Percentiles rank a stretch among this genome's conserved stretches.
Evolutionary conservation across 2,113 vertebrate species (phyloP).

Genomic region (Dipodomys ordii): DNA sequence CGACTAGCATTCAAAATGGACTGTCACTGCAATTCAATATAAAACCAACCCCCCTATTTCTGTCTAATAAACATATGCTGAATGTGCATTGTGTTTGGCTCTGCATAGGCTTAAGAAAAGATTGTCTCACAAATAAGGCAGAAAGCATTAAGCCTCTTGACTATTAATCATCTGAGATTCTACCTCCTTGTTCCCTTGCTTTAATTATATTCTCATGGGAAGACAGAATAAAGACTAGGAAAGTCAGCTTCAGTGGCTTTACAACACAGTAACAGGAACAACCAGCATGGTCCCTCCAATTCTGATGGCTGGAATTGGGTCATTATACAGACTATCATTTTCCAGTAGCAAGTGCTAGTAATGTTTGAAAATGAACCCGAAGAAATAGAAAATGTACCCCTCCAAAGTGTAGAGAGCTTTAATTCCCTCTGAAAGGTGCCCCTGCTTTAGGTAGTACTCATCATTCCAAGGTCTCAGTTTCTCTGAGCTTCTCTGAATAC

Average conservation of each 20-base stretch:
- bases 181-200: slow-evolving; percentile 15
- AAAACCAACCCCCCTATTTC: slow-evolving; percentile 37
- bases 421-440: neutral
- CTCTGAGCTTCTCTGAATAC: neutral
- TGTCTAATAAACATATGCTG: slow-evolving; percentile 9
- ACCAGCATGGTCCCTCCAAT: neutral
- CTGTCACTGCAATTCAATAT: slow-evolving; percentile 60
- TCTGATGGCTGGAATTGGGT: neutral
- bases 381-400: neutral
- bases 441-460: neutral
- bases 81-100: neutral
- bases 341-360: neutral
- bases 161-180: slow-evolving; percentile 21
- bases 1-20: slow-evolving; percentile 70
- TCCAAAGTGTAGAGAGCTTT: neutral
- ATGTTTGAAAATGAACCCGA: slow-evolving; percentile 17
- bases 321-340: slow-evolving; percentile 2
- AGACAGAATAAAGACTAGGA: slow-evolving; percentile 51
- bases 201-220: slow-evolving; percentile 69
- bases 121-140: slow-evolving; percentile 58
- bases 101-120: slow-evolving; percentile 43
- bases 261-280: slow-evolving; percentile 21
- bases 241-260: slow-evolving; percentile 53
- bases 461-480: neutral
- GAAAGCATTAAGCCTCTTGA: neutral